phyloP scores from a whole-genome alignment of 2,797 vertebrate genomes.

The Enteromius thamalakanensis region DNA sequence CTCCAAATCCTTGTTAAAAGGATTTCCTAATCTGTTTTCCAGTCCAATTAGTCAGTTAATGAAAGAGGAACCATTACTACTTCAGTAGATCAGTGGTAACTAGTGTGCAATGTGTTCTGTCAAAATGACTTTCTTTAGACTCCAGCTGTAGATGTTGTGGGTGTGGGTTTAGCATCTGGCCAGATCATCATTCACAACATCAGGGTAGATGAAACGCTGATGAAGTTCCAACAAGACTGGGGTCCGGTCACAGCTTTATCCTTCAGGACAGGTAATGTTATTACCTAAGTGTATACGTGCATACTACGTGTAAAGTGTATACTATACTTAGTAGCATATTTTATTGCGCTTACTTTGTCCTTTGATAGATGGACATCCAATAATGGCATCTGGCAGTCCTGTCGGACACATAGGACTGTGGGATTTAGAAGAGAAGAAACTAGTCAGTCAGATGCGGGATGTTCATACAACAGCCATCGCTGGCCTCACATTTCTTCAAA shows the following conservation, averaged over 20 bases:
- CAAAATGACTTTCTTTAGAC: conserved; percentile 73
- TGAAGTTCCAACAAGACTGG: conserved; percentile 97
- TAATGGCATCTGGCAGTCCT: conserved; percentile 91
- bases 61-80: background rate
- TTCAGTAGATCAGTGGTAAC: background rate
- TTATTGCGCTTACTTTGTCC: background rate
- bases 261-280: conserved; percentile 88
- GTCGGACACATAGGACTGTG: conserved; percentile 93
- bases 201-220: conserved; percentile 89
- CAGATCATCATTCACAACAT: conserved; percentile 93
- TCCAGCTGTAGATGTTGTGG: conserved; percentile 91
- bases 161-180: conserved; percentile 85
- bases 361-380: conserved; percentile 86
- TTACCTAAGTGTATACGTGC: background rate
- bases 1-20: too few species aligned
- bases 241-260: conserved; percentile 91
- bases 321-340: background rate
- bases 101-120: background rate
- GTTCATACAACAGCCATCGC: conserved; percentile 88
- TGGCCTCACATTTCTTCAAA: conserved; percentile 88
- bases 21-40: background rate
- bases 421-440: conserved; percentile 90
- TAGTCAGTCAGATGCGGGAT: conserved; percentile 87
- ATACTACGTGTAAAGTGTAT: background rate
- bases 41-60: background rate